phyloP scores from a whole-genome alignment of 2,113 vertebrate species.

The Jaculus jaculus region DNA sequence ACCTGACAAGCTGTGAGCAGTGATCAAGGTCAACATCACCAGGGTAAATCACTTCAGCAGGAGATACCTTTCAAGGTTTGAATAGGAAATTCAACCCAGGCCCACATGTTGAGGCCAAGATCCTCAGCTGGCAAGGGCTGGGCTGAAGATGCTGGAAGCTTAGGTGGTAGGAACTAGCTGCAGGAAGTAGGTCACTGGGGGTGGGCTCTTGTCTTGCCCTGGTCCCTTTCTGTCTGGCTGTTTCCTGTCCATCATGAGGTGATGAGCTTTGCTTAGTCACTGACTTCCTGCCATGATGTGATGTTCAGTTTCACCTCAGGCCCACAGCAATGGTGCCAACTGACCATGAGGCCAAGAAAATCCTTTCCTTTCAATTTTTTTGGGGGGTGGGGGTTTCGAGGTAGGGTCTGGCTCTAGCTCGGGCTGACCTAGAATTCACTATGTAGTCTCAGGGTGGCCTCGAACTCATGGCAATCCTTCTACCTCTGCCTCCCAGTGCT shows the following conservation, averaged over 20 bases:
- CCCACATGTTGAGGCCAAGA: background rate
- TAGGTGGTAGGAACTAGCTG: background rate
- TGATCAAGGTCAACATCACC: background rate
- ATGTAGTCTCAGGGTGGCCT: too few species aligned
- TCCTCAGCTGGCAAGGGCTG: background rate
- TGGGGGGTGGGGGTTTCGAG: too few species aligned
- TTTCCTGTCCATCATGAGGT: background rate
- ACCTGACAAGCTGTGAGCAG: background rate
- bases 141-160: background rate
- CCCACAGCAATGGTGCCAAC: background rate
- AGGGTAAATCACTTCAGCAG: fast-evolving
- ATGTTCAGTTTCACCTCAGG: background rate
- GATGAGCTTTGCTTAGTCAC: background rate
- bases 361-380: too few species aligned
- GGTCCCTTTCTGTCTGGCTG: background rate
- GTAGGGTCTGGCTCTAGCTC: too few species aligned
- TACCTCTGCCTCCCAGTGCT: too few species aligned
- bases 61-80: fast-evolving
- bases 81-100: background rate
- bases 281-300: background rate
- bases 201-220: background rate
- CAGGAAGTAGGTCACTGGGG: background rate
- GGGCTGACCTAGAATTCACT: too few species aligned
- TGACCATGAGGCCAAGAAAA: background rate
- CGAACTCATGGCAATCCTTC: too few species aligned